Conservation (phyloP, 2,888 invertebrate species). For the Netelia inedita region DNA sequence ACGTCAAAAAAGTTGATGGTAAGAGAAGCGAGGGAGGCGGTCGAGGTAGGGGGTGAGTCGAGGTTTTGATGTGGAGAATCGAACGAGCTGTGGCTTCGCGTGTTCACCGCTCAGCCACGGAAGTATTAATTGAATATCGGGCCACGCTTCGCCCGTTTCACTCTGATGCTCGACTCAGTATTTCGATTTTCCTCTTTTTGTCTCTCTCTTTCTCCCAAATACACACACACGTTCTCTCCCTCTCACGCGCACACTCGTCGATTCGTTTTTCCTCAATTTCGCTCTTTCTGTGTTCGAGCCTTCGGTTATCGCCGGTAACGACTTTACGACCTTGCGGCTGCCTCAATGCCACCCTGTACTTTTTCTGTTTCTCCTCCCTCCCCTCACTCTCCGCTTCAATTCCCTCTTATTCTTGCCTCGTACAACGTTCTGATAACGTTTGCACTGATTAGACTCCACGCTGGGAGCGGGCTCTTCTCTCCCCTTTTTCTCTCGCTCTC, state of each 20-base stretch:
- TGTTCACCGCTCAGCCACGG: conserved; percentile 70
- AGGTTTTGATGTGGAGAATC: conserved; percentile 69
- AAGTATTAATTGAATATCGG: conserved; percentile 76
- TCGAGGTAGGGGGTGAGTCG: conserved; percentile 4
- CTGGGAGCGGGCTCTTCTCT: conserved; percentile 4
- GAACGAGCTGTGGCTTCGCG: conserved; percentile 72
- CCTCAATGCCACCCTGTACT: conserved; percentile 63
- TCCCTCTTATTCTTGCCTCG: conserved; percentile 19
- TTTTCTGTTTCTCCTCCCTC: conserved; percentile 32
- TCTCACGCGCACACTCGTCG: conserved; percentile 2
- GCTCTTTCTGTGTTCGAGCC: conserved; percentile 66
- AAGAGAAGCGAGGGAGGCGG: conserved; percentile 15
- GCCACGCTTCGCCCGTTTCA: conserved; percentile 43
- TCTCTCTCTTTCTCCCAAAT: conserved; percentile 17
- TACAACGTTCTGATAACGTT: conserved; percentile 40
- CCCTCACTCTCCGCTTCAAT: background rate
- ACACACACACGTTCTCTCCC: background rate
- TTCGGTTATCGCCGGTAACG: conserved; percentile 76
- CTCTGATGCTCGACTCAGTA: conserved; percentile 39
- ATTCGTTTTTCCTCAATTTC: conserved; percentile 6
- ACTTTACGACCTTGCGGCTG: conserved; percentile 72
- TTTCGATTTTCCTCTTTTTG: conserved; percentile 12
- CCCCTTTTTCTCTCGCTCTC: background rate
- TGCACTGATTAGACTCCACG: conserved; percentile 11
- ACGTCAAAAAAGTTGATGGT: conserved; percentile 31